phyloP scores from a whole-genome alignment of 2,113 vertebrate species.

The Heloderma charlesbogerti region DNA sequence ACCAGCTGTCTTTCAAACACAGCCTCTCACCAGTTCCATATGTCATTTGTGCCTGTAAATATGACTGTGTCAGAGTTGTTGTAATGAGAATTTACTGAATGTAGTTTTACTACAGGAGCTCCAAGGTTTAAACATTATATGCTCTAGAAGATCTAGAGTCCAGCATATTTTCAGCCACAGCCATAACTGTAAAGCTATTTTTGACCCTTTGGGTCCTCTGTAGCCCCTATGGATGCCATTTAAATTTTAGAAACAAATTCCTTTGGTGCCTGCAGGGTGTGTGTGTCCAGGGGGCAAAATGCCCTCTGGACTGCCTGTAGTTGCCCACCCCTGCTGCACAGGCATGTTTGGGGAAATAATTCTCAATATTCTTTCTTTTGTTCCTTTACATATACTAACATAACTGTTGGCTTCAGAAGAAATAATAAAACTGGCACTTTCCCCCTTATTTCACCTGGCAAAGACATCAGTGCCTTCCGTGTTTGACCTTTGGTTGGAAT shows the following conservation, averaged over 20 bases:
- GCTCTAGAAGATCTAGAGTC: background rate
- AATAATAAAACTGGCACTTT: background rate
- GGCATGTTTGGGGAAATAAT: background rate
- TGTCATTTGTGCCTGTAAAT: constrained; percentile 58
- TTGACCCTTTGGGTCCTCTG: no score
- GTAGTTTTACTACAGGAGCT: background rate
- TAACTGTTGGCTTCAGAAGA: background rate
- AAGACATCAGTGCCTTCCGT: no score
- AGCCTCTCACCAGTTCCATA: constrained; percentile 44
- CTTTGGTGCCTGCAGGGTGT: no score
- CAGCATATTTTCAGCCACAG: background rate
- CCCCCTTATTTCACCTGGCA: background rate
- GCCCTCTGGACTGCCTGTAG: no score
- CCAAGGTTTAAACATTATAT: background rate
- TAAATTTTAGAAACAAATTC: no score
- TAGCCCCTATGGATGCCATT: no score
- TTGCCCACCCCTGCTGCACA: background rate
- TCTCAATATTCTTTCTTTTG: background rate
- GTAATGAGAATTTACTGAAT: background rate
- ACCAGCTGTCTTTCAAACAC: constrained; percentile 30
- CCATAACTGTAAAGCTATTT: background rate
- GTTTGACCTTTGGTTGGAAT: background rate
- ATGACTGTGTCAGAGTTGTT: constrained; percentile 32
- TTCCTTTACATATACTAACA: background rate
- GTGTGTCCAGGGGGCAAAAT: no score